phyloP scores from a whole-genome alignment of 2,797 vertebrate species.

The Amazona finschi region DNA sequence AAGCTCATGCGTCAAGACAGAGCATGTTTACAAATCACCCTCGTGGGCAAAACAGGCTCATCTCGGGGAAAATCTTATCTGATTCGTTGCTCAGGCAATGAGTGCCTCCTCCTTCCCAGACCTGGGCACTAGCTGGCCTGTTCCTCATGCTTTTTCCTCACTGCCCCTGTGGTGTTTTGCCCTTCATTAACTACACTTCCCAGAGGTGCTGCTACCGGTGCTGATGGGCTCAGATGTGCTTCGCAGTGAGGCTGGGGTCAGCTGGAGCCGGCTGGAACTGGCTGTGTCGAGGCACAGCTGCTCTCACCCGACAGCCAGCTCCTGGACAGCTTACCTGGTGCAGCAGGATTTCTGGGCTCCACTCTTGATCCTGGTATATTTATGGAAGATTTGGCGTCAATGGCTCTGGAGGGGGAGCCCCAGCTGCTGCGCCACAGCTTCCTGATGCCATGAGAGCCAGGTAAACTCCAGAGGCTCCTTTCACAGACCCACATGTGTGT shows the following conservation, averaged over 20 bases:
- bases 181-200: not conserved
- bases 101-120: accelerated
- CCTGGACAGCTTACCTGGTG: accelerated
- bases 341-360: not conserved
- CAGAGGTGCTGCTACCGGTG: accelerated
- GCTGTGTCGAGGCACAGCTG: accelerated
- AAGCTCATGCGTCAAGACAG: not conserved
- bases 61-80: not conserved
- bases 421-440: accelerated
- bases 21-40: not conserved
- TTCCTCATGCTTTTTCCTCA: not conserved
- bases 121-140: not conserved
- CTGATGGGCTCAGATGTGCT: not conserved
- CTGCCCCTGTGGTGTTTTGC: accelerated
- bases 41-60: not conserved
- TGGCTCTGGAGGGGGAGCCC: not conserved
- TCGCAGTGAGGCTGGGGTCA: accelerated
- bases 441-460: not conserved
- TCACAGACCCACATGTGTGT: accelerated
- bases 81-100: accelerated
- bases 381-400: not conserved
- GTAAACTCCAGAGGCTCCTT: not conserved
- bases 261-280: accelerated
- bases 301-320: accelerated
- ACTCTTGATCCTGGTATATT: not conserved